phyloP scores from a whole-genome alignment of 2,888 invertebrate genomes.

The Noctua fimbriata region DNA sequence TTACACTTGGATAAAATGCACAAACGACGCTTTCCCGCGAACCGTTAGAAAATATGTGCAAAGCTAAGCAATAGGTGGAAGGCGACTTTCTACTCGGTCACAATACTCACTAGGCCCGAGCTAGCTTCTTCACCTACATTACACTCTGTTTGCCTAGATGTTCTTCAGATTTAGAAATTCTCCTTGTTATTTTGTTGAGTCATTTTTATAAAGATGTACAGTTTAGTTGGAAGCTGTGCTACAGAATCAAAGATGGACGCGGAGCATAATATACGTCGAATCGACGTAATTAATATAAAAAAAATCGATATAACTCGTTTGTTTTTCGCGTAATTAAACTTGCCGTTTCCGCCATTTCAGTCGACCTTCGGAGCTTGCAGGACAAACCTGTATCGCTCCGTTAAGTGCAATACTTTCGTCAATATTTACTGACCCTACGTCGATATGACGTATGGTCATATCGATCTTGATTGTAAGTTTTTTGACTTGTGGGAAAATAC shows the following conservation, averaged over 20 bases:
- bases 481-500: too few relatives aligned
- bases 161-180: background rate
- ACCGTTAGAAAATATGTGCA: slow-evolving; percentile 43
- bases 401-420: too few relatives aligned
- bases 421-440: too few relatives aligned
- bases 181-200: background rate
- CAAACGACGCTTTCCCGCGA: slow-evolving; percentile 38
- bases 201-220: background rate
- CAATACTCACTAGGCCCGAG: background rate
- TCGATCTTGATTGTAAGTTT: too few relatives aligned
- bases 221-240: background rate
- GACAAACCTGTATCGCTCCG: too few relatives aligned
- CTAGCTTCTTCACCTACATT: slow-evolving; percentile 23
- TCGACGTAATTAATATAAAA: too few relatives aligned
- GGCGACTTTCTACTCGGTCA: slow-evolving; percentile 24
- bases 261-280: background rate
- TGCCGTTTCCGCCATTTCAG: too few relatives aligned
- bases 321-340: too few relatives aligned
- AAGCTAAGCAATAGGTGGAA: slow-evolving; percentile 16
- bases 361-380: too few relatives aligned
- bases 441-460: too few relatives aligned
- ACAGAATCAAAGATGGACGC: background rate
- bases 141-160: background rate
- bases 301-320: too few relatives aligned
- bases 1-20: slow-evolving; percentile 25